These are phyloP conservation scores for Psix sp. DNA, from an alignment of 1,140 invertebrate species.

Conservation along the genomic window DNA sequence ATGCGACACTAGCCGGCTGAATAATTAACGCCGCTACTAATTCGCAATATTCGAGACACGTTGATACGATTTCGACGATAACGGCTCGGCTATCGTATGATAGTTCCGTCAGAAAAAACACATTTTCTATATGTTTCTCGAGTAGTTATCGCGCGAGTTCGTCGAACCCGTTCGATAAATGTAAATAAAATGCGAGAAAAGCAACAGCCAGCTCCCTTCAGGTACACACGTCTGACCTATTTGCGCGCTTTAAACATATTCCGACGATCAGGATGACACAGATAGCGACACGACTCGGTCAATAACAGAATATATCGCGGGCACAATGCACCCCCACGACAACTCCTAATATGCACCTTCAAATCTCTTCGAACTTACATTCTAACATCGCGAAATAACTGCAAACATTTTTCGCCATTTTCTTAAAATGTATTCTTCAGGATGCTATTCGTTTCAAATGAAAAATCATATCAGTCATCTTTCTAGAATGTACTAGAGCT, in stretches of 20 bases:
- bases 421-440: too few relatives aligned
- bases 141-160: constrained; percentile 44
- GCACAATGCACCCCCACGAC: too few relatives aligned
- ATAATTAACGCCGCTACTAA: constrained; percentile 38
- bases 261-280: constrained; percentile 62
- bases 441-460: too few relatives aligned
- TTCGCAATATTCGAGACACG: constrained; percentile 27
- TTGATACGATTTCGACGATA: constrained; percentile 38
- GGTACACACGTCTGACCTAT: constrained; percentile 68
- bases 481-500: too few relatives aligned
- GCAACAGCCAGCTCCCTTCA: constrained; percentile 61
- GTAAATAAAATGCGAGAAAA: constrained; percentile 42
- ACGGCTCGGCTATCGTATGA: constrained; percentile 3
- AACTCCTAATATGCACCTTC: too few relatives aligned
- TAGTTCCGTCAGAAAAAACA: too few relatives aligned
- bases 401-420: too few relatives aligned
- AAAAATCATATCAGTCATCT: too few relatives aligned
- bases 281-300: constrained; percentile 54
- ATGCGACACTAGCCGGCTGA: constrained; percentile 17
- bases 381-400: too few relatives aligned
- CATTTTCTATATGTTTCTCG: constrained; percentile 25
- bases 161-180: constrained; percentile 32
- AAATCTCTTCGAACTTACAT: too few relatives aligned
- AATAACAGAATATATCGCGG: constrained; percentile 31
- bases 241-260: constrained; percentile 67